Conservation (phyloP, 1,140 invertebrate genomes). For the Ceratina australensis region DNA sequence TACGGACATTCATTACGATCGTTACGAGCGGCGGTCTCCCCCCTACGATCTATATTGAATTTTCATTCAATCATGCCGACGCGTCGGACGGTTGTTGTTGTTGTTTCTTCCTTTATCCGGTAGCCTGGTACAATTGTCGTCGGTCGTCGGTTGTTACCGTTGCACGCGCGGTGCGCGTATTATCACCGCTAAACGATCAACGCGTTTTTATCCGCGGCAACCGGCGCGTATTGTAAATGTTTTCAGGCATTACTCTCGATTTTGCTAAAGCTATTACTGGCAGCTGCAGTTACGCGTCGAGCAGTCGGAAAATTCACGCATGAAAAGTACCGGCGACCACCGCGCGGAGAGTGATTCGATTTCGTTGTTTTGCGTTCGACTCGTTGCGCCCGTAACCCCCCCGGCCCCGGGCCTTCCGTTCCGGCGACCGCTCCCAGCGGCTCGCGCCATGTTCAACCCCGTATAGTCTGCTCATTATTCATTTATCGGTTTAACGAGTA, state of each 20-base stretch:
- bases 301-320: slow-evolving; percentile 75
- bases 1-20: slow-evolving; percentile 4
- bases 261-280: slow-evolving; percentile 65
- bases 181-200: slow-evolving; percentile 40
- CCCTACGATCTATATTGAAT: background rate
- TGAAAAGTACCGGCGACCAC: slow-evolving; percentile 75
- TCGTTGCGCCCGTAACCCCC: slow-evolving; percentile 49
- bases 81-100: background rate
- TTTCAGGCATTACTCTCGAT: slow-evolving; percentile 67
- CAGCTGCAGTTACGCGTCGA: slow-evolving; percentile 61
- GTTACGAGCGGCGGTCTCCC: background rate
- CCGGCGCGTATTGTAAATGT: slow-evolving; percentile 66
- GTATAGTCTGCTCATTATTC: slow-evolving; percentile 70
- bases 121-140: background rate
- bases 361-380: slow-evolving; percentile 73
- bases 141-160: slow-evolving; percentile 19
- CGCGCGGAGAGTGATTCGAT: slow-evolving; percentile 76
- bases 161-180: slow-evolving; percentile 41
- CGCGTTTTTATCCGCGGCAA: slow-evolving; percentile 64
- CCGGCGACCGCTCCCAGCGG: background rate
- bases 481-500: slow-evolving; percentile 73
- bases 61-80: slow-evolving; percentile 18
- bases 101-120: background rate
- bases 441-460: slow-evolving; percentile 56
- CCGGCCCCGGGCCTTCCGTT: background rate